Conservation (phyloP, 2,888 invertebrate genomes). For the Neoascia interrupta region DNA sequence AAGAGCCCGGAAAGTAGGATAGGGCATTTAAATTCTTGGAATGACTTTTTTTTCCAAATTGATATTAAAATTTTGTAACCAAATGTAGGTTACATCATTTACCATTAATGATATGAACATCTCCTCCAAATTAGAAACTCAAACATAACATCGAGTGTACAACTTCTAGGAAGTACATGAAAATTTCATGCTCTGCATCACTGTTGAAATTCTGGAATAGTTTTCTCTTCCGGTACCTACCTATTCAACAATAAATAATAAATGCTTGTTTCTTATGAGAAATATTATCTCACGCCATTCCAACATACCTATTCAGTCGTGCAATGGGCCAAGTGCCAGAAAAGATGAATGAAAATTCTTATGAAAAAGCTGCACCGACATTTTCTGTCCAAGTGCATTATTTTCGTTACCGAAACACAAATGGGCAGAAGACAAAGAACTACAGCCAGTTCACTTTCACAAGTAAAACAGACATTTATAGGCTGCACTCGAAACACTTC, state of each 20-base stretch:
- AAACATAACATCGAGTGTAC: too few species aligned
- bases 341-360: conserved; percentile 52
- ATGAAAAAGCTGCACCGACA: conserved; percentile 15
- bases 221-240: too few species aligned
- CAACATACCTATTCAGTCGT: conserved; percentile 9
- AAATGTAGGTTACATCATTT: too few species aligned
- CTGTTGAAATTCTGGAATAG: too few species aligned
- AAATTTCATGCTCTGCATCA: too few species aligned
- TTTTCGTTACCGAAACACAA: neutral
- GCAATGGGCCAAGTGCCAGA: conserved; percentile 45
- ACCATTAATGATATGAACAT: too few species aligned
- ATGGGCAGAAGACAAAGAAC: conserved; percentile 6
- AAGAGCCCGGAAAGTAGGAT: too few species aligned
- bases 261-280: conserved; percentile 34
- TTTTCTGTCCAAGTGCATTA: neutral
- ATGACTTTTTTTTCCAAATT: too few species aligned
- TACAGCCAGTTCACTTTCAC: neutral
- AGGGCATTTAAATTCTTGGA: too few species aligned
- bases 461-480: conserved; percentile 32
- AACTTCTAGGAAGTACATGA: too few species aligned
- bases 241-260: conserved; percentile 40
- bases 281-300: conserved; percentile 30
- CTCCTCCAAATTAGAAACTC: too few species aligned
- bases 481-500: conserved; percentile 30
- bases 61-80: too few species aligned